Conservation (phyloP, 1,140 invertebrate species). For the Temnothorax longispinosus region DNA sequence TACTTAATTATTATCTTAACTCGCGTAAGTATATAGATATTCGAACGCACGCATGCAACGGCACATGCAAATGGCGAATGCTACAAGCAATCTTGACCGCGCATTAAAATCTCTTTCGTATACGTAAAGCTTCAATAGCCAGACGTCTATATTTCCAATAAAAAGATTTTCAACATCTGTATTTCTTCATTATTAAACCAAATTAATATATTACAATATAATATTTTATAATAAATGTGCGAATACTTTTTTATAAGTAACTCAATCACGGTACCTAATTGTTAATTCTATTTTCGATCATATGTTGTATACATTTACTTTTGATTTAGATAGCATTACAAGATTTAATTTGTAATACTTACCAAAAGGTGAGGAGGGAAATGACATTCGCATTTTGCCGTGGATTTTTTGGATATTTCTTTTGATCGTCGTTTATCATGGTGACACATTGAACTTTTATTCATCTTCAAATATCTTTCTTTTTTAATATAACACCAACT, state of each 20-base stretch:
- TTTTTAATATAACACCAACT: not conserved
- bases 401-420: slow-evolving; percentile 84
- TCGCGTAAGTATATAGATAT: not conserved
- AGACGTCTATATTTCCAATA: not conserved
- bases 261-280: not conserved
- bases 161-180: not conserved
- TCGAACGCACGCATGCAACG: not conserved
- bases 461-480: slow-evolving; percentile 3
- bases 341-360: slow-evolving; percentile 72
- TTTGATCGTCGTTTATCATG: slow-evolving; percentile 83
- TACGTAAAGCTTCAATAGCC: not conserved
- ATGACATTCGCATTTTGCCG: slow-evolving; percentile 85
- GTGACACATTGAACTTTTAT: not conserved
- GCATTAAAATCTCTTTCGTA: not conserved
- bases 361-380: slow-evolving; percentile 86
- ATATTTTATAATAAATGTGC: not conserved
- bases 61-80: not conserved
- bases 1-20: not conserved
- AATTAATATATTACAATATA: not conserved
- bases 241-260: not conserved
- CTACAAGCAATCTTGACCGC: not conserved
- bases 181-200: not conserved
- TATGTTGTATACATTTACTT: not conserved
- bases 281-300: too few relatives aligned
- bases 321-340: not conserved